These are phyloP conservation scores for Muscina levida DNA, from an alignment of 2,888 invertebrate genomes.

Conservation along the genomic window DNA sequence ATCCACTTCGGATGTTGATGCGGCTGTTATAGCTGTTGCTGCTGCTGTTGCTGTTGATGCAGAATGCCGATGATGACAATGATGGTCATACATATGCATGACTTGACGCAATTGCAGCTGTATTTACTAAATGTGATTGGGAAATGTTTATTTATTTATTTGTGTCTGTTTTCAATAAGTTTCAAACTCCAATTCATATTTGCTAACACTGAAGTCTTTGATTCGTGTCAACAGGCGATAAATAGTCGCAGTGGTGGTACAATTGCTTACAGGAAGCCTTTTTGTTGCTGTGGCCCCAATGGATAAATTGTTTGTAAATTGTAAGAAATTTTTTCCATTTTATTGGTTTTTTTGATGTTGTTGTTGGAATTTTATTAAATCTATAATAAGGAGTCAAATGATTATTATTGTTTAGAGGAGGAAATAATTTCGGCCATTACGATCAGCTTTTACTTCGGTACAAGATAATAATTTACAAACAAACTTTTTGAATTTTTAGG, in stretches of 20 bases:
- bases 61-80: conserved; percentile 42
- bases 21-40: conserved; percentile 23
- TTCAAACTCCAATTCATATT: conserved; percentile 17
- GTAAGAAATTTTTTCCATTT: neutral
- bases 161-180: conserved; percentile 1
- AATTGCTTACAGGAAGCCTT: conserved; percentile 11
- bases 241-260: conserved; percentile 1
- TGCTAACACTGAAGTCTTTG: neutral
- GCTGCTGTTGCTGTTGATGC: conserved; percentile 20
- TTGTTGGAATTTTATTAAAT: too few species aligned
- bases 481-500: too few species aligned
- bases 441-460: too few species aligned
- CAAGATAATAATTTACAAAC: too few species aligned
- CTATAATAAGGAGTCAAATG: neutral
- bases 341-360: too few species aligned
- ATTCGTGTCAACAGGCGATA: neutral
- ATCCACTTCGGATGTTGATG: neutral
- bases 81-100: conserved; percentile 60
- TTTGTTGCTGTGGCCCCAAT: neutral
- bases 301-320: conserved; percentile 8
- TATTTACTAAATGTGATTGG: conserved; percentile 43
- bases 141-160: conserved; percentile 44
- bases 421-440: too few species aligned
- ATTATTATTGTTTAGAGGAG: too few species aligned
- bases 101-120: conserved; percentile 58